Evolutionary conservation across 2,888 invertebrate species (phyloP), one percentile per base, ranked within the genome.

Genomic region (Petrolisthes manimaculis): DNA sequence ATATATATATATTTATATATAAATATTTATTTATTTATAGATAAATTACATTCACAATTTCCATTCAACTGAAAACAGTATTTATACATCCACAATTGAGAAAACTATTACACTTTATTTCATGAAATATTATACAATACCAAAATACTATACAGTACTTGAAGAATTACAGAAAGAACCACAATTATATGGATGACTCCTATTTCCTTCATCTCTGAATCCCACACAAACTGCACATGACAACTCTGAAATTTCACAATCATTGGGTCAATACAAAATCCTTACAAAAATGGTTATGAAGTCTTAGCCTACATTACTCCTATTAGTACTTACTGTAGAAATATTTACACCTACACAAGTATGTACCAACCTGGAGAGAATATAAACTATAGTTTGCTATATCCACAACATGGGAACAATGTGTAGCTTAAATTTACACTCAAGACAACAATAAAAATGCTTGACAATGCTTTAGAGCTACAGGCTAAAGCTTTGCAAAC

Each of bases 391-490:
- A 74, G 84, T 81, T 81, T 55, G 71, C n/a, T 84, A 74, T 88
- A 88, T 88, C 81, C 84, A 88, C 88, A 88, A 75, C 84, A 88
- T 81, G 79, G 84, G 61, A 84, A 75, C 84, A 74, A 79, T 82
- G 61, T 67, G 54, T 82, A 61, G 80, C 61, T 81, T 81, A 71
- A 80, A 88, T 84, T 51, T 84, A 84, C 84, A 88, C 79, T 75
- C 80, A 6, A 83, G 37, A 21, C 69, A 84, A 88, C 88, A 81
- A 81, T 75, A 80, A 86, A 24, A 71, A 67, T 24, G 89, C 85
- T 89, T 89, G 89, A 89, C 89, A 89, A 89, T 85, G 89, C 89
- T 89, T 89, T 89, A 89, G 89, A 86, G 69, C 79, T 89, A 55
- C 37, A 12, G 69, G 89, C 89, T 89, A 89, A 89, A 89, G 89